Base-by-base conservation (phyloP, 2,113 vertebrate genomes). In the Thermophis baileyi region DNA sequence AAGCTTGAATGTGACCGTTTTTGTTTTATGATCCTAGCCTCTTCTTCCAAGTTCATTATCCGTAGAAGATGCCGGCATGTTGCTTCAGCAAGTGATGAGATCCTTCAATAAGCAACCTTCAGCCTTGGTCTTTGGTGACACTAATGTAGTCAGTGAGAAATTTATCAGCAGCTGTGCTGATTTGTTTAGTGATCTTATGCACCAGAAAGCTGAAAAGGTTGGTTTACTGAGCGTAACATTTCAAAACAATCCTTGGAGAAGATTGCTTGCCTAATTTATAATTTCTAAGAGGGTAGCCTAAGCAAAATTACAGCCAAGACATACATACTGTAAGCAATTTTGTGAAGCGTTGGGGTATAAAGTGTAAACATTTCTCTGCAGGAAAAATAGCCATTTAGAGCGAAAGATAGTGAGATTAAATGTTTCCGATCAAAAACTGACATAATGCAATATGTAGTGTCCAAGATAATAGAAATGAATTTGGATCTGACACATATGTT, bases 191-290 rank as follows among this genome's bases (percentile, higher is more conserved):
- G 97, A 98, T 47, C 94, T 97, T 93, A 99, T 99, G 99, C 99
- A 98, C 91, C 98, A 98, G 91, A 99, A 98, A 95, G 99, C 99
- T 89, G 98, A 99, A 97, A 99, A 98, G 98, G 99, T 99, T 97
- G 74, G 54, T 16, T 81, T 85, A 30, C 54, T 87, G 24, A 50
- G 14, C 1, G 6, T 12, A 35, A n/a, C 85, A n/a, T 89, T 91
- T 51, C 57, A 49, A 22, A 92, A 74, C 35, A 81, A 81, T 44
- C 74, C 74, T 44, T 81, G 35, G 74, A 44, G 35, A 81, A 81
- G 18, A 44, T 81, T 81, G 74, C 60, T 89, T 46, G 18, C 47
- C 44, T 85, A 89, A 20, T 12, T 88, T 53, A 47, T 85, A 24
- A 55, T 85, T 47, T 92, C 18, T 85, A 46, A 30, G 47, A 47